A percentile compares a stretch with the other conserved stretches of the same genome.
phyloP scores from a whole-genome alignment of 2,888 invertebrate species.

The Lasioglossum zephyrum region DNA sequence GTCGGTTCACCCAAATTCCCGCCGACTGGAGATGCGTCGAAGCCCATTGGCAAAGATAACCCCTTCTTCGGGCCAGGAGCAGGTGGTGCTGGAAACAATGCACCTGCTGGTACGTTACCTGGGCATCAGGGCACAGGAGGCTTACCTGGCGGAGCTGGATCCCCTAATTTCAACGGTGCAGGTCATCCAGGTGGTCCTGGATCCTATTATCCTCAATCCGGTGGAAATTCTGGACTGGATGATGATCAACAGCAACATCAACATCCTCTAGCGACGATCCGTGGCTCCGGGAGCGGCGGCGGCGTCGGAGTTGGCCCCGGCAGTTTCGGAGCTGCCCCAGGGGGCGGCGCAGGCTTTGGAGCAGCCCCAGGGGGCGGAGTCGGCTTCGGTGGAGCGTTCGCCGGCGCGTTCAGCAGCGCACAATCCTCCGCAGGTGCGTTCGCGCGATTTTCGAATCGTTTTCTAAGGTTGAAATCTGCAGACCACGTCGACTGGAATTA shows the following conservation, averaged over 20 bases:
- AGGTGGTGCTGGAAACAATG: not conserved
- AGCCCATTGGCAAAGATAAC: constrained; percentile 49
- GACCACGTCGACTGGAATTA: not conserved
- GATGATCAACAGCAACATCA: not conserved
- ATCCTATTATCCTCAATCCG: not conserved
- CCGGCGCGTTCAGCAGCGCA: constrained; percentile 45
- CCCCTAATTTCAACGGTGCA: not conserved
- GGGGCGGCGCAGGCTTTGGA: not conserved
- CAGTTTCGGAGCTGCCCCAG: not conserved
- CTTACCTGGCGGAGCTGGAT: not conserved
- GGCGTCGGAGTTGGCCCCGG: constrained; percentile 27
- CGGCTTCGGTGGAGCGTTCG: not conserved
- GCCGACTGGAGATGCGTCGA: not conserved
- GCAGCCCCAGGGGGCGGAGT: not conserved
- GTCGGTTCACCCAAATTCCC: not conserved
- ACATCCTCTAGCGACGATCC: not conserved
- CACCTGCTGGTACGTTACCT: not conserved
- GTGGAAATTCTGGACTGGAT: not conserved
- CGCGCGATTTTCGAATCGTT: not conserved
- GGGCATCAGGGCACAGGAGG: not conserved
- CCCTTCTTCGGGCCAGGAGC: constrained; percentile 43
- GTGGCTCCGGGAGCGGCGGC: constrained; percentile 46
- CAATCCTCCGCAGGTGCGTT: constrained; percentile 24
- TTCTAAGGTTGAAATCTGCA: not conserved
- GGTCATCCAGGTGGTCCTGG: not conserved